Base-by-base conservation (phyloP, 2,797 vertebrate genomes). In the Stomatorhinus walkeri region DNA sequence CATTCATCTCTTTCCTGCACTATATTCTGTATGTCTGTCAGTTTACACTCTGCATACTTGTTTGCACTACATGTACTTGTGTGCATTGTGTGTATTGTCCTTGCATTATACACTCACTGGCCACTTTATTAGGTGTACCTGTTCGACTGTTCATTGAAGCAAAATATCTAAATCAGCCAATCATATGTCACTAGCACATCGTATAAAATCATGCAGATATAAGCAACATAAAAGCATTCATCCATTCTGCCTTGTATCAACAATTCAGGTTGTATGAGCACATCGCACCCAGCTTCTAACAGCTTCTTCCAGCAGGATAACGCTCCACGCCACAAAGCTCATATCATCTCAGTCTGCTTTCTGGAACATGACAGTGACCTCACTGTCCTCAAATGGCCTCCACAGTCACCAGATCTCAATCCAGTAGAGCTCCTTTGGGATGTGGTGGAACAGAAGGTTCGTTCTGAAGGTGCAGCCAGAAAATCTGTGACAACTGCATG, bases 191-290 rank as follows among this genome's bases (percentile, higher is more conserved):
- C 22, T 22, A 64, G 59, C 59, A 64, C 8, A 64, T 3, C 28
- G 59, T 10, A 64, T 64, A 64, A 28, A 12, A 28, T 12, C 22
- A 64, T 64, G 61, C 61, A 28, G 61, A 12, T 28, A 12, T 90
- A 89, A 90, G 91, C 88, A 91, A 61, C 89, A 89, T 89, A 22
- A 91, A 88, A 87, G 43, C 86, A 90, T 79, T 22, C 68, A 88
- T 91, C 59, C 43, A 89, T 85, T 46, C 51, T 91, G 79, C 88
- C 52, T 91, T 89, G 87, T 90, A 56, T 88, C 52, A 90, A 87
- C 1, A 19, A 79, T 83, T 90, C 81, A 90, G 89, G 28, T 87
- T 88, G 87, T 0, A n/a, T n/a, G 61, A 64, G 24, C 9, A 64
- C 2, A 64, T 24, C 1, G 61, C 1, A 64, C 8, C 59, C n/a